A percentile compares a stretch with the other conserved stretches of the same genome.
Evolutionary conservation across 1,140 invertebrate species (phyloP).

Genomic region (Eciton burchellii): DNA sequence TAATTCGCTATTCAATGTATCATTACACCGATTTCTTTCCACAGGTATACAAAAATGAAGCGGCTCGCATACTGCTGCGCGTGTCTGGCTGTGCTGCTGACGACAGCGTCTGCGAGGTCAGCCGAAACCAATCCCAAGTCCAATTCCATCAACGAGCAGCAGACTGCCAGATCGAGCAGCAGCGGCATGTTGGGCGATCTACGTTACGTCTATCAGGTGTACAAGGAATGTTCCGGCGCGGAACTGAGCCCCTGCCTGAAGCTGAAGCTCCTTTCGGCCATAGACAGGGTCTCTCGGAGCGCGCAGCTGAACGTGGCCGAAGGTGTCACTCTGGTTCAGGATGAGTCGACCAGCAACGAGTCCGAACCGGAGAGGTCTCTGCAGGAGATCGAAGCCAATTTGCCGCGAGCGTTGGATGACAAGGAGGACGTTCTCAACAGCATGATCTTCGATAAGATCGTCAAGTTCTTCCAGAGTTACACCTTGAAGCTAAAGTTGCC

Average conservation of each 20-base stretch:
- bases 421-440: constrained; percentile 90
- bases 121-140: constrained; percentile 82
- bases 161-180: constrained; percentile 75
- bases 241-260: constrained; percentile 91
- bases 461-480: constrained; percentile 91
- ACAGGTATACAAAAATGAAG: constrained; percentile 77
- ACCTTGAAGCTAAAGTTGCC: constrained; percentile 91
- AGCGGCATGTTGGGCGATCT: constrained; percentile 85
- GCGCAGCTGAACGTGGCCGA: constrained; percentile 89
- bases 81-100: constrained; percentile 81
- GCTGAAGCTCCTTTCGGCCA: constrained; percentile 89
- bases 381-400: constrained; percentile 88
- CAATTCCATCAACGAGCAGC: constrained; percentile 84
- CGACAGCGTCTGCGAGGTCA: constrained; percentile 81
- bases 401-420: constrained; percentile 89
- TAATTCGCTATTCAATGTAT: neutral
- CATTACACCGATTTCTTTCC: constrained; percentile 38
- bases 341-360: constrained; percentile 83
- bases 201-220: constrained; percentile 87
- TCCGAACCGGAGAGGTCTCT: constrained; percentile 84
- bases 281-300: constrained; percentile 89
- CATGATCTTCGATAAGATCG: constrained; percentile 90
- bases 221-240: constrained; percentile 90
- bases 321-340: constrained; percentile 90
- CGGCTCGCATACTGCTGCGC: constrained; percentile 73